These are phyloP conservation scores for Cheilosia soror DNA, from an alignment of 2,888 invertebrate species.

Conservation along the genomic window DNA sequence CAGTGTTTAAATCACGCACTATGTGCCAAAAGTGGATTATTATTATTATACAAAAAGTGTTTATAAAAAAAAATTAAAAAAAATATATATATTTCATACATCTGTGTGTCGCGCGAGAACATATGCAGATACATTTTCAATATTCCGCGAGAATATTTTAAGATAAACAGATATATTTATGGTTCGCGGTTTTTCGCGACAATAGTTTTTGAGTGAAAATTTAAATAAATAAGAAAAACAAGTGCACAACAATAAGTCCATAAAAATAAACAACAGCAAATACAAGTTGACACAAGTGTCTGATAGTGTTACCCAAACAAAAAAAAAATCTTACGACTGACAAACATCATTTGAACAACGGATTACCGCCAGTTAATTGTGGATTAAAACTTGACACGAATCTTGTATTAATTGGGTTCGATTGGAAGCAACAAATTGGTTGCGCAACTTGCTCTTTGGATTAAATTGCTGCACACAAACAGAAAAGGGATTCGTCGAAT, in stretches of 20 bases:
- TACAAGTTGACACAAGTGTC: conserved; percentile 15
- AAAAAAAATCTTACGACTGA: neutral
- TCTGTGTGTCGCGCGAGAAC: conserved; percentile 39
- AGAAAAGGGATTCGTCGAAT: neutral
- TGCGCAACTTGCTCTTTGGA: conserved; percentile 43
- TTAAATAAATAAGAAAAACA: conserved; percentile 25
- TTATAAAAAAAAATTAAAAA: neutral
- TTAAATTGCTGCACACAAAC: conserved; percentile 15
- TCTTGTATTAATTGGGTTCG: conserved; percentile 1
- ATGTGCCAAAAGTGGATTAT: conserved; percentile 27
- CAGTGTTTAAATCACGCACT: conserved; percentile 17
- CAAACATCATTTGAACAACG: conserved; percentile 3
- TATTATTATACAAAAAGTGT: conserved; percentile 5
- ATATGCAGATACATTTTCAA: conserved; percentile 46
- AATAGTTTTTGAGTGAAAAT: conserved; percentile 31
- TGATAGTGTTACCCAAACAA: conserved; percentile 19
- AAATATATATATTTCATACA: conserved; percentile 12
- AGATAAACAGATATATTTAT: conserved; percentile 61
- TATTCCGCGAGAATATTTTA: conserved; percentile 19
- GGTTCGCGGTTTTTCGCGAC: conserved; percentile 50
- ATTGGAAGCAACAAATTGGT: conserved; percentile 26
- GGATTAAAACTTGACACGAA: conserved; percentile 40
- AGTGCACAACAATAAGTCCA: conserved; percentile 5
- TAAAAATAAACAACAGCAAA: conserved; percentile 6
- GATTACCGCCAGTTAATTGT: conserved; percentile 38